Percentiles rank a stretch among this genome's conserved stretches.
Evolutionary conservation across 2,797 vertebrate species (phyloP).

Genomic region (Gastrophryne carolinensis): DNA sequence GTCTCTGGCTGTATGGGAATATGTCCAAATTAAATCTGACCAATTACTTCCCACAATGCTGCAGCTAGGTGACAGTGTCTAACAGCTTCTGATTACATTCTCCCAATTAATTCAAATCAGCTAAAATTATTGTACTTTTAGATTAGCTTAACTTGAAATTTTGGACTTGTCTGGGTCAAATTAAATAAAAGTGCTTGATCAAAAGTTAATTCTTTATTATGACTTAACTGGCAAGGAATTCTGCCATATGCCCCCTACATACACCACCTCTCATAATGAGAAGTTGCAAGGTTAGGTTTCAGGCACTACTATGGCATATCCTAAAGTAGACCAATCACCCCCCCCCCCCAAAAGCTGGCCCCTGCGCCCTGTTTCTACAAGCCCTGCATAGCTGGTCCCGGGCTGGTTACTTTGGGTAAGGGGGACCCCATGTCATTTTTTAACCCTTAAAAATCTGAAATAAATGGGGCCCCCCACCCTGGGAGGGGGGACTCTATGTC

Average conservation of each 20-base stretch:
- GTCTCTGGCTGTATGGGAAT: constrained; percentile 30
- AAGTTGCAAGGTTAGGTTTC: background rate
- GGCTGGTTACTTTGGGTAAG: too few species aligned
- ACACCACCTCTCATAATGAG: background rate
- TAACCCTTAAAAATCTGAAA: too few species aligned
- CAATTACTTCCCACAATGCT: constrained; percentile 34
- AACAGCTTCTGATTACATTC: background rate
- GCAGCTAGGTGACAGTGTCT: constrained; percentile 37
- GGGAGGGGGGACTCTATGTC: too few species aligned
- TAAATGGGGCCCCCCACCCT: too few species aligned
- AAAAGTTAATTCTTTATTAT: constrained; percentile 12
- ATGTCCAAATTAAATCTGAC: constrained; percentile 33
- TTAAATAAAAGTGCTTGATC: constrained; percentile 20
- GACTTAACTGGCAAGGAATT: constrained; percentile 17
- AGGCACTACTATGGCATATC: background rate
- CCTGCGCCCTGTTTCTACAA: too few species aligned
- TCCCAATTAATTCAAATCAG: constrained; percentile 3
- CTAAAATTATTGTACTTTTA: constrained; percentile 18
- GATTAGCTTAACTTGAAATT: constrained; percentile 11
- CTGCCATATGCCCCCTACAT: background rate
- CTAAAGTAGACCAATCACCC: too few species aligned
- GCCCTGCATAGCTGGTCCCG: too few species aligned
- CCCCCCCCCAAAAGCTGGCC: too few species aligned
- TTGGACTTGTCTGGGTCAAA: background rate
- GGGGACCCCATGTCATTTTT: too few species aligned